Conservation (phyloP, 2,797 vertebrate genomes). For the Lacerta bilineata region DNA sequence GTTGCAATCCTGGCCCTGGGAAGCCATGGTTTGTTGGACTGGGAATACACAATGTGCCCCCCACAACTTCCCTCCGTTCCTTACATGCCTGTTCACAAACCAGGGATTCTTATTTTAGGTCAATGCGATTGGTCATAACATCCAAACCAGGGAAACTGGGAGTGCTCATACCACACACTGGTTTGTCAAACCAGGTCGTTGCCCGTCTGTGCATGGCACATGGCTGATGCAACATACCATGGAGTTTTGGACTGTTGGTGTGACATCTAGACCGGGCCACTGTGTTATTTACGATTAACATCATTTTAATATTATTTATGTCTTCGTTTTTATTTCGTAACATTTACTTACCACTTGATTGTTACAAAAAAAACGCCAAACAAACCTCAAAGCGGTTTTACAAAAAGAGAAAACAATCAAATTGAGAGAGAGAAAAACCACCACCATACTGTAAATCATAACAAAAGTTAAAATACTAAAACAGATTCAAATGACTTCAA, state of each 20-base stretch:
- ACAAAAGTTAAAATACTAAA: too few species aligned
- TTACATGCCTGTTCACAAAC: not conserved
- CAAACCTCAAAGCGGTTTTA: too few species aligned
- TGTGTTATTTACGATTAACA: not conserved
- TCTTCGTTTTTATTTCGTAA: too few species aligned
- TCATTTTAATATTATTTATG: conserved; percentile 22
- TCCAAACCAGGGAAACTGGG: too few species aligned
- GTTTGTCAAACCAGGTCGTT: not conserved
- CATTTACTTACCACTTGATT: too few species aligned
- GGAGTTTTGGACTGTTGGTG: not conserved
- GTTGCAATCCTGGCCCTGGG: not conserved
- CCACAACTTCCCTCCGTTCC: not conserved
- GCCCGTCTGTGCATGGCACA: not conserved
- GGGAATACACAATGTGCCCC: too few species aligned
- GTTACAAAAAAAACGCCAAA: too few species aligned
- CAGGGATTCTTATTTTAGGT: not conserved
- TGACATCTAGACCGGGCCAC: not conserved
- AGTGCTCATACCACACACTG: not conserved
- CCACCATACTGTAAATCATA: too few species aligned
- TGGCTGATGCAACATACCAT: not conserved
- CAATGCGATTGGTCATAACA: not conserved
- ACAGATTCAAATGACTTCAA: too few species aligned
- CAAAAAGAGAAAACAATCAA: too few species aligned
- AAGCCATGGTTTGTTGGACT: not conserved
- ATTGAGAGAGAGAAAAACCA: too few species aligned